Base-by-base conservation (phyloP, 1,140 invertebrate genomes). In the Lepidostoma basale region DNA sequence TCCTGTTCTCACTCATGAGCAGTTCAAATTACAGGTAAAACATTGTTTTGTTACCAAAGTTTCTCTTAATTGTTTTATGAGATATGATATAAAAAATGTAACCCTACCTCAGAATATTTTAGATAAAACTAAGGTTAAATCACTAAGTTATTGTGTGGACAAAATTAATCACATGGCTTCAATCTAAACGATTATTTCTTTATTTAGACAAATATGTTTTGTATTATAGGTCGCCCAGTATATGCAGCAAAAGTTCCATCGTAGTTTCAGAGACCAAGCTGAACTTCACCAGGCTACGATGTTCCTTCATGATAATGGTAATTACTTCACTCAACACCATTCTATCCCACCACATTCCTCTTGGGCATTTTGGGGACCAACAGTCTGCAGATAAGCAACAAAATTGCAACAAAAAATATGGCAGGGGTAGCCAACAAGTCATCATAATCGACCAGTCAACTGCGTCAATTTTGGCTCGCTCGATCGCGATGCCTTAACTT, bases 241-340 rank as follows among this genome's bases (percentile, higher is more conserved):
- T 64, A 82, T 83, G 79, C 79, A 81, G 66, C 75, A 84, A 45
- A 86, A 84, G 67, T 84, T 88, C 52, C 84, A 89, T 68, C 85
- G 88, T 60, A 88, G 88, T 14, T 97, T 96, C 77, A 82, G 96
- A 20, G 96, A 98, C 84, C 86, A 88, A 3, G 88, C 93, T 0
- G 97, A 99, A 79, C 78, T 99, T 30, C 93, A 97, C 74, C 95
- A 98, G 79, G 97, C 97, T 0, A 98, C 96, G 0, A 87, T 94
- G 67, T 99, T 99, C 82, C 86, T 99, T 1, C 97, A 99, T 81
- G 98, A 99, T 75, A 99, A 98, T 82, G 98, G 96, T 87, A 81
- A 76, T 52, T n/a, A 33, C 12, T 33, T 33, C 30, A 33, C 30
- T 33, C 30, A 33, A n/a, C n/a, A n/a, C n/a, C n/a, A n/a, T n/a